Base-by-base conservation (phyloP, 2,113 vertebrate genomes). In the Mustelus asterias region DNA sequence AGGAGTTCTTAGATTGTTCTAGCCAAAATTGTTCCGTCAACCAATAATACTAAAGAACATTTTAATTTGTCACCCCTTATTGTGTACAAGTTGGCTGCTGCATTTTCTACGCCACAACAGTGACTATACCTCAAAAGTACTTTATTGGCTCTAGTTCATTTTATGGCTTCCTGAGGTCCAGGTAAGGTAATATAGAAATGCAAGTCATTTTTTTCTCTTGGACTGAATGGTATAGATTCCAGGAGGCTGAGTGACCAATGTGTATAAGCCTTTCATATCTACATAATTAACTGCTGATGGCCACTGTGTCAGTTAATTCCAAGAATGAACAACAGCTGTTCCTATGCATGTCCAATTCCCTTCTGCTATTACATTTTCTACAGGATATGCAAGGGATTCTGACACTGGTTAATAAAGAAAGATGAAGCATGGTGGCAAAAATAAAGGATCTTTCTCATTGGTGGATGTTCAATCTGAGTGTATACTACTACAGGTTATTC, bases 251-350 rank as follows among this genome's bases (percentile, higher is more conserved):
- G 48, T 92, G 60, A 92, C 33, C 58, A 9, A 9, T 20, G 16
- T 41, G 18, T n/a, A 22, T 92, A 65, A n/a, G 54, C n/a, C 88
- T 60, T 26, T 0, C 2, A 33, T 58, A 90, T 90, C 88, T n/a
- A 18, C 88, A 90, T 90, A 60, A 90, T 60, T 90, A 60, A 60
- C 54, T 90, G 88, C 13, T 90, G 33, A 4, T 16, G 6, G 33
- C 60, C 89, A 37, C 33, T 92, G 29, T 37, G 6, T n/a, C 16
- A 92, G 89, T 63, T 63, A 92, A 92, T 92, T 63, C n/a, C 60
- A 92, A 92, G 29, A 92, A 89, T 89, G 60, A 92, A 37, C 58
- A 92, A n/a, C 89, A 92, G 89, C 89, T 92, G 89, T 65, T 37
- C 3, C 29, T 20, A 37, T 65, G 29, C 89, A 92, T n/a, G 29